phyloP scores from a whole-genome alignment of 1,140 invertebrate species.

The Scaptomyza graminum region DNA sequence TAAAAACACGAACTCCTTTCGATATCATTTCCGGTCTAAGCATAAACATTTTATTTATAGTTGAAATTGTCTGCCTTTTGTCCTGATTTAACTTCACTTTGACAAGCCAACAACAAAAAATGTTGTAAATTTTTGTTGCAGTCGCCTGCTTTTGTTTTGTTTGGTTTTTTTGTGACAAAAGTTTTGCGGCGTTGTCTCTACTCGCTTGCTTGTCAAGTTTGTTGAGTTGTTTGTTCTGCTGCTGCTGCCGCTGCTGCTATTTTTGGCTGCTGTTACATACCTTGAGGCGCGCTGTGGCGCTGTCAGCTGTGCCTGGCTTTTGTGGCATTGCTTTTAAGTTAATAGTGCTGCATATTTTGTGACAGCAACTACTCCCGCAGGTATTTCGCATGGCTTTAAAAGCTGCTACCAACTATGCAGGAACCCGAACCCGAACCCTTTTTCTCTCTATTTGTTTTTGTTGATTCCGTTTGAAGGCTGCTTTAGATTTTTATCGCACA shows the following conservation, averaged over 20 bases:
- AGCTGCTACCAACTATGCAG: slow-evolving; percentile 25
- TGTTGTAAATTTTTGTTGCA: slow-evolving; percentile 37
- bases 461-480: slow-evolving; percentile 47
- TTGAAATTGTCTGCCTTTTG: slow-evolving; percentile 41
- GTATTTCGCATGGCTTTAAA: slow-evolving; percentile 49
- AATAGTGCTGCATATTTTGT: slow-evolving; percentile 60
- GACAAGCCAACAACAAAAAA: slow-evolving; percentile 9
- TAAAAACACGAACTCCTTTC: slow-evolving; percentile 15
- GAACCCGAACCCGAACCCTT: slow-evolving; percentile 30
- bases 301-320: slow-evolving; percentile 63
- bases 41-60: slow-evolving; percentile 48
- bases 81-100: slow-evolving; percentile 34
- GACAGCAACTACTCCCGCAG: slow-evolving; percentile 45
- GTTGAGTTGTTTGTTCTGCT: slow-evolving; percentile 41
- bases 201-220: slow-evolving; percentile 45
- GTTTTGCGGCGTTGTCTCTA: slow-evolving; percentile 47
- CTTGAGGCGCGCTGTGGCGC: slow-evolving; percentile 62
- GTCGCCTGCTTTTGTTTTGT: background rate
- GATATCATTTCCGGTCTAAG: slow-evolving; percentile 30
- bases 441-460: slow-evolving; percentile 20
- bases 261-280: slow-evolving; percentile 65
- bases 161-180: slow-evolving; percentile 28
- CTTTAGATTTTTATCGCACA: slow-evolving; percentile 78
- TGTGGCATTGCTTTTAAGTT: slow-evolving; percentile 72
- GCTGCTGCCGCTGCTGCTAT: slow-evolving; percentile 10